Base-by-base conservation (phyloP, 1,140 invertebrate genomes). In the Trachymyrmex septentrionalis region DNA sequence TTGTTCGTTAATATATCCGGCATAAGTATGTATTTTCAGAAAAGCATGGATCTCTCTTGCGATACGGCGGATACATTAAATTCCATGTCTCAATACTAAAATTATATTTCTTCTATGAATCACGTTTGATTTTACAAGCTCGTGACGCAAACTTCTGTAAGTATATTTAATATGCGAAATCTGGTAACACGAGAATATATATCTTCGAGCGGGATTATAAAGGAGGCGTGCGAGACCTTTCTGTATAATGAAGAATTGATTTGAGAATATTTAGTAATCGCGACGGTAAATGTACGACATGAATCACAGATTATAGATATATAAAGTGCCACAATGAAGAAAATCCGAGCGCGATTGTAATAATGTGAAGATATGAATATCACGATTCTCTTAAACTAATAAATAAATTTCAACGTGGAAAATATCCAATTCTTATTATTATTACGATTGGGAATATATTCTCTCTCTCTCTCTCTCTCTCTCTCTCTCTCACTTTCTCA, bases 141-240 rank as follows among this genome's bases (percentile, higher is more conserved):
- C 69, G 80, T 73, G 80, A 84, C 38, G 69, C 50, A 61, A 73
- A 84, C 48, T 14, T 73, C 27, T 27, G 38, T 30, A 30, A 66
- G 61, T 27, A 24, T 61, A 21, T 48, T 30, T 73, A 73, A 73
- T 63, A 10, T 27, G 80, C 69, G 21, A 61, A 61, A 73, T 63
- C 67, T 63, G 38, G 59, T 24, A 73, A 84, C 67, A 21, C 44
- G 67, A 44, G 24, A 59, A 72, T 72, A 80, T 72, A 80, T 66
- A 72, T 82, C 53, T 73, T 21, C 24, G 53, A 30, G 55, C 53
- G 67, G 4, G 67, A 59, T 73, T 73, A n/a, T 27, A 38, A 9
- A 34, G 57, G 66, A 82, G 53, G 53, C 50, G 55, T 69, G 55
- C 69, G 57, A 61, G 80, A 84, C 27, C 69, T 84, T 82, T 82